Conservation (phyloP, 2,888 invertebrate species). For the Tetanocera ferruginea region DNA sequence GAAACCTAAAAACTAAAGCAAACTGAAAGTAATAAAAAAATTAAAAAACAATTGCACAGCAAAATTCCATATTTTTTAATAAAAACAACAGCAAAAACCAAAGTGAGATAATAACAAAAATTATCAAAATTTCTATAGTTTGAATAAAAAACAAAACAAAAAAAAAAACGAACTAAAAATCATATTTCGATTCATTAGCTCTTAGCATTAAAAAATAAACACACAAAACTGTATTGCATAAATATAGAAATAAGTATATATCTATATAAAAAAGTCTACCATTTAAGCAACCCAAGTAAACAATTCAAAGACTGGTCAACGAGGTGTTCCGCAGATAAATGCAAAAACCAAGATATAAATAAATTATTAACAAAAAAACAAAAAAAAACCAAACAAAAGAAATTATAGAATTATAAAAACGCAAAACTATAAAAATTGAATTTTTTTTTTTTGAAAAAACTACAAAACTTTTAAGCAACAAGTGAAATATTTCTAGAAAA, state of each 20-base stretch:
- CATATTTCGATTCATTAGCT: constrained; percentile 34
- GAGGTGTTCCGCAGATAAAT: constrained; percentile 70
- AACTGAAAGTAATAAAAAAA: constrained; percentile 45
- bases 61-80: constrained; percentile 53
- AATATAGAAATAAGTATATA: constrained; percentile 26
- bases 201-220: constrained; percentile 43
- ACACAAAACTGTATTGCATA: constrained; percentile 44
- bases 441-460: too few species aligned
- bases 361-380: constrained; percentile 48
- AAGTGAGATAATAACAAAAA: constrained; percentile 37
- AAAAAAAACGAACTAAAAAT: constrained; percentile 46
- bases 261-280: constrained; percentile 38
- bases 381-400: constrained; percentile 41
- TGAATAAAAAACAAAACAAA: constrained; percentile 32
- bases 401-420: constrained; percentile 17
- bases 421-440: too few species aligned
- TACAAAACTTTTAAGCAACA: too few species aligned
- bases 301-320: constrained; percentile 70
- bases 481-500: too few species aligned
- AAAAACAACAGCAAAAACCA: constrained; percentile 29
- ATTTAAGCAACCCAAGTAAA: constrained; percentile 55
- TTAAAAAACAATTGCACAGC: constrained; percentile 30
- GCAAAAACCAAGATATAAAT: constrained; percentile 58
- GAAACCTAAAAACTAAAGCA: constrained; percentile 52
- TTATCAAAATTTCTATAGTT: constrained; percentile 31